Percentiles rank a stretch among this genome's conserved stretches.
These are phyloP conservation scores for Trachelus tabidus DNA, from an alignment of 2,888 invertebrate genomes.

Conservation along the genomic window DNA sequence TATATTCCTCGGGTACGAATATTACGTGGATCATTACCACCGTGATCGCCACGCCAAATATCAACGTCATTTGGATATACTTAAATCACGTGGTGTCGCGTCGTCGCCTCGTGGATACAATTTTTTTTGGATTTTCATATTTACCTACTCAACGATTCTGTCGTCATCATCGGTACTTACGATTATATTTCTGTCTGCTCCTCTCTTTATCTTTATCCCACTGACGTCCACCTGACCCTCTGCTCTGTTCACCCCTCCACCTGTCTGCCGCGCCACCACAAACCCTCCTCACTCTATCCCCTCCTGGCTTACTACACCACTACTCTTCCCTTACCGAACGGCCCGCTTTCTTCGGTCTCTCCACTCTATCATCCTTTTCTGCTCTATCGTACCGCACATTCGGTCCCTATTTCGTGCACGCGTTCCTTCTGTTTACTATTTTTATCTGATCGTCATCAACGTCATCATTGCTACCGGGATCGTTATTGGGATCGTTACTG, in stretches of 20 bases:
- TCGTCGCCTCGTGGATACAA: not conserved
- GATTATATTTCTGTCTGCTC: constrained; percentile 28
- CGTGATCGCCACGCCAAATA: not conserved
- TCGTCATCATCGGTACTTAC: not conserved
- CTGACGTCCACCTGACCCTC: constrained; percentile 67
- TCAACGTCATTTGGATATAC: not conserved
- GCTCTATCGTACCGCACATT: constrained; percentile 38
- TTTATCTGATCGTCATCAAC: constrained; percentile 37
- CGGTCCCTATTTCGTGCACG: constrained; percentile 38
- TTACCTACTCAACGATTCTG: not conserved
- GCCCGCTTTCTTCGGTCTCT: constrained; percentile 23
- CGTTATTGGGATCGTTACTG: not conserved
- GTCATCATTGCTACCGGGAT: constrained; percentile 19
- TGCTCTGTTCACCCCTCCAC: constrained; percentile 61
- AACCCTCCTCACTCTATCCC: constrained; percentile 30
- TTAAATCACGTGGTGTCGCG: not conserved
- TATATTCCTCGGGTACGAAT: not conserved
- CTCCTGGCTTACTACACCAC: constrained; percentile 28
- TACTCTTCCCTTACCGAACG: constrained; percentile 42
- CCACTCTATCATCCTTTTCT: constrained; percentile 31
- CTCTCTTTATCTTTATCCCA: constrained; percentile 45
- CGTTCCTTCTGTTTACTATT: constrained; percentile 57
- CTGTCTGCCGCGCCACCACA: constrained; percentile 49
- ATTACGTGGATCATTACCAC: not conserved
- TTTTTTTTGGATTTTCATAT: not conserved